Percentiles rank a stretch among this genome's conserved stretches.
Conservation (phyloP, 2,797 vertebrate species). For the Glossophaga mutica region DNA sequence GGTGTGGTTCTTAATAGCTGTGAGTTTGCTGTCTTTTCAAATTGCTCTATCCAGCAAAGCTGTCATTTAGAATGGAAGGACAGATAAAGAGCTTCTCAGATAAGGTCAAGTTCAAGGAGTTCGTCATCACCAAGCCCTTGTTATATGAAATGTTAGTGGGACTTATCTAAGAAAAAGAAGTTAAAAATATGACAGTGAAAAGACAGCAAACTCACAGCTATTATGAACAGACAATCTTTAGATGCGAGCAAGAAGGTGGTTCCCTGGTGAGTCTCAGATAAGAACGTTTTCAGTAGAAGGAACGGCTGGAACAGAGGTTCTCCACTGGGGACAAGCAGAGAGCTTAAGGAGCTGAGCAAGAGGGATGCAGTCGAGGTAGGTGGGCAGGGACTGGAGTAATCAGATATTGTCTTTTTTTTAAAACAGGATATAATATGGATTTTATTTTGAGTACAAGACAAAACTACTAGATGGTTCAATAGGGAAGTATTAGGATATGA, state of each 20-base stretch:
- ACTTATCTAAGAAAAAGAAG: no score
- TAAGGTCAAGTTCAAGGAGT: no score
- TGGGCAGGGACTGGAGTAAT: not conserved
- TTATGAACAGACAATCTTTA: no score
- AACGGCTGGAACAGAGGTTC: not conserved
- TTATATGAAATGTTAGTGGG: no score
- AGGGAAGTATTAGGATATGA: not conserved
- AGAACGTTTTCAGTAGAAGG: not conserved
- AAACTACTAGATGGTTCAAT: not conserved
- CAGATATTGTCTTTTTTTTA: not conserved
- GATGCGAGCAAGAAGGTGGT: not conserved
- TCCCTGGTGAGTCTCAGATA: not conserved
- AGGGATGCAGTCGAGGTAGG: not conserved
- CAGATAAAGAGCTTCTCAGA: no score
- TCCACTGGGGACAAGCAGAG: not conserved
- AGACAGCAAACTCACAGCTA: no score
- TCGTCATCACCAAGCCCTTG: no score
- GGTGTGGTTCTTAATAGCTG: no score
- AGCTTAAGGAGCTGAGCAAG: not conserved
- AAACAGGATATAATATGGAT: not conserved
- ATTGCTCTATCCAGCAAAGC: no score
- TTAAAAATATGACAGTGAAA: no score
- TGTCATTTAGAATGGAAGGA: no score
- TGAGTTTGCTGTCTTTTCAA: no score
- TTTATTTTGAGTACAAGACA: not conserved